Evolutionary conservation across 2,888 invertebrate genomes (phyloP), one percentile per base, ranked within the genome.

Genomic region (Rhodophaea formosa): DNA sequence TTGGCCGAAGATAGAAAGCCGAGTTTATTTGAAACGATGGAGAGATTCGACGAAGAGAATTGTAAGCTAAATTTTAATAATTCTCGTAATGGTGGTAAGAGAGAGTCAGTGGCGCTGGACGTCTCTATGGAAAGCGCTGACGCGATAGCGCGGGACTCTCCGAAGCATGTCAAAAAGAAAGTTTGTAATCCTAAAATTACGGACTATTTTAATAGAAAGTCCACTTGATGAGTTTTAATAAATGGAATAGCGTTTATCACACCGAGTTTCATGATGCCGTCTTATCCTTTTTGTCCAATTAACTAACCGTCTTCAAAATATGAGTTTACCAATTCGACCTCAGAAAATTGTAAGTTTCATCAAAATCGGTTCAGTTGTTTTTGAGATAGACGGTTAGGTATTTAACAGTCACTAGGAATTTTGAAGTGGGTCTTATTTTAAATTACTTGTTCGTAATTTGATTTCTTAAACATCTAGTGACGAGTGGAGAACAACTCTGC

Each of bases 141-240:
- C 1, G 70, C 64, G 45, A 63, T 75, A 10, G 67, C 61, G 23
- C 59, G 69, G 7, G 80, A 81, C 6, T 58, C 81, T 0, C 61
- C 77, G 0, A 61, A 77, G 3, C 83, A 85, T 39, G 62, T 74
- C 0, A 88, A 88, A 64, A 88, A 80, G 67, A 84, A 73, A 64
- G 72, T 84, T 7, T 71, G 75, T 8, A 83, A 69, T n/a, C 32
- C 10, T 56, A 88, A 87, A 78, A 91, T 91, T 23, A 89, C 91
- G 0, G 88, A 90, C 68, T 90, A 88, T 65, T 91, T 89, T 61
- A 72, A 75, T 61, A 88, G 83, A 67, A 86, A 83, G 64, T 61
- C 77, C 1, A 67, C 67, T 66, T 82, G 75, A 80, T 72, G 51
- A 53, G 60, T 51, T 59, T 59, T 60, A 54, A 56, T 53, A 62